A percentile compares a stretch with the other conserved stretches of the same genome.
Conservation (phyloP, 2,888 invertebrate species). For the Euproctis similis region DNA sequence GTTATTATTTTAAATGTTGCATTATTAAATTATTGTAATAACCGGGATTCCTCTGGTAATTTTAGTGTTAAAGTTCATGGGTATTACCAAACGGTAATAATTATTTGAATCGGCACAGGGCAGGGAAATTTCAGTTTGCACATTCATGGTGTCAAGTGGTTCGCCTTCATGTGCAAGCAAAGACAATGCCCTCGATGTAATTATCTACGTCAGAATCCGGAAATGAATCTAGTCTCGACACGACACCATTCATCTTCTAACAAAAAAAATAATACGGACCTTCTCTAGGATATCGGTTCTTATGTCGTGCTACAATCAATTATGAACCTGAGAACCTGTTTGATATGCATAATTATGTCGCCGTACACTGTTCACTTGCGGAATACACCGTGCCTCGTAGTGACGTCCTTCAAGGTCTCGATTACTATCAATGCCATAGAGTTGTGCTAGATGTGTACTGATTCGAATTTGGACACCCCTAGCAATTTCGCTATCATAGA, state of each 20-base stretch:
- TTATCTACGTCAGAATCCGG: slow-evolving; percentile 21
- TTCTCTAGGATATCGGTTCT: slow-evolving; percentile 50
- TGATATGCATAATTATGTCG: slow-evolving; percentile 25
- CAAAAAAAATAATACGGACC: slow-evolving; percentile 46
- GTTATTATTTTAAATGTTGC: no score
- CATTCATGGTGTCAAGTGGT: neutral
- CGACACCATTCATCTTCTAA: slow-evolving; percentile 24
- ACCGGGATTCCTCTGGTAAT: no score
- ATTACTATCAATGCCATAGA: slow-evolving; percentile 43
- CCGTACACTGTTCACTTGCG: slow-evolving; percentile 53
- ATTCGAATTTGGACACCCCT: no score
- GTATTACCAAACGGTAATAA: no score
- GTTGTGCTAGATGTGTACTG: no score
- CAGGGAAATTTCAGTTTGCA: no score
- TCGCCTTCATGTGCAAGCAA: slow-evolving; percentile 29
- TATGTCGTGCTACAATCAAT: slow-evolving; percentile 28
- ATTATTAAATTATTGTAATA: no score
- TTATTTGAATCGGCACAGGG: no score
- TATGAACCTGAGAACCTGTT: slow-evolving; percentile 48
- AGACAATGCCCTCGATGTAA: slow-evolving; percentile 26
- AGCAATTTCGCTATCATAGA: no score
- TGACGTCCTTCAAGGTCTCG: slow-evolving; percentile 47
- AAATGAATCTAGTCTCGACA: slow-evolving; percentile 19
- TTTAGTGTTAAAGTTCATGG: no score
- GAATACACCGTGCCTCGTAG: slow-evolving; percentile 32